Evolutionary conservation across 2,888 invertebrate species (phyloP), one percentile per base, ranked within the genome.

Genomic region (Pogonocherus hispidulus): DNA sequence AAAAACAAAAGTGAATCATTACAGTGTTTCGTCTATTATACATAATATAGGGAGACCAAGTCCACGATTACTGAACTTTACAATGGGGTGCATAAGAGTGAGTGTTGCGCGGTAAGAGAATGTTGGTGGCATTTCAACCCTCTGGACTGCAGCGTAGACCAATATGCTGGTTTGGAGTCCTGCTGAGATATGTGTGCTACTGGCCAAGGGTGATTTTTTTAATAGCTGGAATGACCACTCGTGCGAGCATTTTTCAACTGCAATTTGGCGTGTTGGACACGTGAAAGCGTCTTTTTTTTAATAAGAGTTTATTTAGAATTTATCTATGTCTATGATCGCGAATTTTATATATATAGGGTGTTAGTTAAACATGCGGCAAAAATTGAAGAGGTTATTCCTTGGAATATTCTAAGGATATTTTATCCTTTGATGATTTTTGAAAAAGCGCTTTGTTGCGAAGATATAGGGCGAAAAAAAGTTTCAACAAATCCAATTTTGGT

Each of bases 1-100:
- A 81, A 82, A 84, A 85, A 85, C 85, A 85, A 85, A 83, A 84
- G 84, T 82, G 82, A 84, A 84, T 83, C 84, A 83, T 84, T 84
- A 84, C 83, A 83, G 80, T 83, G 83, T 83, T 83, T 82, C 82
- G 82, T 84, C 82, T 83, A 80, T 80, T 83, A 80, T 79, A 73
- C 72, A 78, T 78, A 77, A 76, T 79, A 27, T 5, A 77, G 79
- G 75, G 76, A 56, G 62, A 37, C 46, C 19, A 18, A 44, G 44
- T 57, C 8, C 32, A 20, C 51, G 51, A 51, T 20, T 27, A 18
- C 22, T 37, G 41, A 16, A 37, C 51, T 35, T 19, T 51, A 51
- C n/a, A 19, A 37, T 51, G 14, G 16, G 37, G 23, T 49, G 37
- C 6, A 41, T 62, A 62, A 51, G 51, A 51, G 35, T 11, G 51